These are phyloP conservation scores for Automeris io DNA, from an alignment of 2,888 invertebrate species.

Conservation along the genomic window DNA sequence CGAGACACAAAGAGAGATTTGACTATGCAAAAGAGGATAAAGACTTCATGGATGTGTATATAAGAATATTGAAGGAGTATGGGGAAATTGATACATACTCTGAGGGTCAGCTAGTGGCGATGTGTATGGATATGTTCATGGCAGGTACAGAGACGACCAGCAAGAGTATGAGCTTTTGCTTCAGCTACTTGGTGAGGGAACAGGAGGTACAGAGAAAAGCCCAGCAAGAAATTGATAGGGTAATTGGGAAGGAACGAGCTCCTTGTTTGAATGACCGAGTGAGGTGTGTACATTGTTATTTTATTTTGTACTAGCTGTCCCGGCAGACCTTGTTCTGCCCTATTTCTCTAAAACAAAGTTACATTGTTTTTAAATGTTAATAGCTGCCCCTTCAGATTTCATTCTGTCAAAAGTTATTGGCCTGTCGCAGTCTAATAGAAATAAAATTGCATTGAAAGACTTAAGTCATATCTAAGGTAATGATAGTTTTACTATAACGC, in stretches of 20 bases:
- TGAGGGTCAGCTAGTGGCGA: conserved; percentile 86
- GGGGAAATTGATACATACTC: conserved; percentile 76
- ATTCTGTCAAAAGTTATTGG: too few species aligned
- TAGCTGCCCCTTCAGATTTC: too few species aligned
- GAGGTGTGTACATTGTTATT: conserved; percentile 66
- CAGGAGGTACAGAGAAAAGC: conserved; percentile 85
- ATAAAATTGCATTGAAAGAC: too few species aligned
- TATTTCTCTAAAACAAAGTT: too few species aligned
- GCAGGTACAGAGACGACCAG: conserved; percentile 92
- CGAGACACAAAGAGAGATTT: conserved; percentile 80
- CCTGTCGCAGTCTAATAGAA: too few species aligned
- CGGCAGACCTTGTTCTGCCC: too few species aligned
- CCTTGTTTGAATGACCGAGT: conserved; percentile 84
- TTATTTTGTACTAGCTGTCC: too few species aligned
- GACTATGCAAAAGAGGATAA: conserved; percentile 78
- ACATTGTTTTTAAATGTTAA: too few species aligned
- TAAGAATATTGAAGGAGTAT: conserved; percentile 80
- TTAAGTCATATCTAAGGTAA: too few species aligned
- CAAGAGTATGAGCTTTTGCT: conserved; percentile 86
- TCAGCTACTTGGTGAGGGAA: conserved; percentile 83
- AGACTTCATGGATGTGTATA: conserved; percentile 90
- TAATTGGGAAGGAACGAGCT: conserved; percentile 81
- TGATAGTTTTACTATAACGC: too few species aligned
- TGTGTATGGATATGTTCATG: conserved; percentile 91
- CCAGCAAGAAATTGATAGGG: conserved; percentile 85